Evolutionary conservation across 2,113 vertebrate species (phyloP).

Genomic region (Calidris pygmaea): DNA sequence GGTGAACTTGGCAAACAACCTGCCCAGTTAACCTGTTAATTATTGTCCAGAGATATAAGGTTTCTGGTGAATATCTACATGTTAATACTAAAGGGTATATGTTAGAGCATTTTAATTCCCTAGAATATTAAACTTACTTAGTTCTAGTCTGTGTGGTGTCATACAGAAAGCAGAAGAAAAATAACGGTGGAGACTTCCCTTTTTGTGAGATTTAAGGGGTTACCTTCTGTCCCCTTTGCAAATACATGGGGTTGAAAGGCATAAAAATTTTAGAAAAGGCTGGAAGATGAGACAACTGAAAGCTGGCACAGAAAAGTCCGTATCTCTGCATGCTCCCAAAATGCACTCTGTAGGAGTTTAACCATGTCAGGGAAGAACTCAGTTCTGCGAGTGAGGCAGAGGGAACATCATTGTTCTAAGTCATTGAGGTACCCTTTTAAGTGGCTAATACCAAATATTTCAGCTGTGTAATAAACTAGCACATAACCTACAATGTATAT

Average conservation of each 20-base stretch:
- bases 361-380: neutral
- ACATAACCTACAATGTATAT: neutral
- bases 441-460: neutral
- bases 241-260: neutral
- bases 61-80: neutral
- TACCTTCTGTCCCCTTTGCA: neutral
- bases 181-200: neutral
- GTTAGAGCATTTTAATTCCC: constrained; percentile 1
- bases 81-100: neutral
- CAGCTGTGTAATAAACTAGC: neutral
- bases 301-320: neutral
- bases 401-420: neutral
- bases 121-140: neutral
- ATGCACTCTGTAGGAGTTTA: neutral
- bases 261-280: neutral
- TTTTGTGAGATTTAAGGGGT: neutral
- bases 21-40: neutral
- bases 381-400: neutral
- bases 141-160: neutral
- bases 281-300: neutral
- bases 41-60: neutral
- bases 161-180: neutral
- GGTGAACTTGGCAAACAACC: neutral
- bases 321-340: neutral
- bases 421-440: neutral